These are phyloP conservation scores for Brachionus paranguensis DNA, from an alignment of 1,140 invertebrate species.

Conservation along the genomic window DNA sequence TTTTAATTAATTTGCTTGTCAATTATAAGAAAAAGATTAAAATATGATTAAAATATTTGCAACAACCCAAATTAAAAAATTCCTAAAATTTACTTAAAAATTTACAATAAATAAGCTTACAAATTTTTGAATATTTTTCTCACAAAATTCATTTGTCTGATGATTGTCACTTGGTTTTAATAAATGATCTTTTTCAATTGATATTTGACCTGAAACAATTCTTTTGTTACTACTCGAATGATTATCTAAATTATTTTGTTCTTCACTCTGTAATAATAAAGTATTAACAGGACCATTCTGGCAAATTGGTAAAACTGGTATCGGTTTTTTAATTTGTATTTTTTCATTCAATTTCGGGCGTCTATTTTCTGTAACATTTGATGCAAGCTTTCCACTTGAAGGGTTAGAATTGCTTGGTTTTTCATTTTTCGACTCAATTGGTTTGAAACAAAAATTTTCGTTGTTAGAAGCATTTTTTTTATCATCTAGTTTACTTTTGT, in stretches of 20 bases:
- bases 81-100: too few species aligned
- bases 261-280: not conserved
- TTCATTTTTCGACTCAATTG: not conserved
- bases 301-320: not conserved
- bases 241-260: not conserved
- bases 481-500: not conserved
- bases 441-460: constrained; percentile 6
- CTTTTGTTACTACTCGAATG: not conserved
- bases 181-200: too few species aligned
- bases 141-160: too few species aligned
- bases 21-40: too few species aligned
- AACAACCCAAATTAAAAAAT: too few species aligned
- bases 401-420: not conserved
- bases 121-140: too few species aligned
- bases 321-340: constrained; percentile 5
- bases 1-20: too few species aligned
- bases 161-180: too few species aligned
- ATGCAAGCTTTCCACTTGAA: not conserved
- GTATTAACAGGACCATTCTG: not conserved
- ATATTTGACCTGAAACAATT: too few species aligned
- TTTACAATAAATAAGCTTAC: too few species aligned
- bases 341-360: not conserved
- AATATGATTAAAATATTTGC: too few species aligned
- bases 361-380: not conserved
- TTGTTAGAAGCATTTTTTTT: not conserved